Percentiles rank a stretch among this genome's conserved stretches.
These are phyloP conservation scores for Apodemia duryi DNA, from an alignment of 2,888 invertebrate species.

Conservation along the genomic window DNA sequence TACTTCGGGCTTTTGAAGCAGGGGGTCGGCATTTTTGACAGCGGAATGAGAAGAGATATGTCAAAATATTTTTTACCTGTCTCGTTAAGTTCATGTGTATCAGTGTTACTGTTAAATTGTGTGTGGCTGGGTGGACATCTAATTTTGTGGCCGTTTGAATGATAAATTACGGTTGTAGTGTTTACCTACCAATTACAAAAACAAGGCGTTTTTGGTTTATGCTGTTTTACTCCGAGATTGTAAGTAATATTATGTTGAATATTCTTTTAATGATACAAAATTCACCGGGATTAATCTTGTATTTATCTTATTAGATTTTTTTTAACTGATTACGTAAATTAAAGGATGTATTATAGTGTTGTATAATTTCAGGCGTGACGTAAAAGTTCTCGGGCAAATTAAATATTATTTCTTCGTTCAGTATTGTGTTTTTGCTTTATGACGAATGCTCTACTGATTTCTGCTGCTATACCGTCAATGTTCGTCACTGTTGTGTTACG, in stretches of 20 bases:
- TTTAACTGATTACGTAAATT: no score
- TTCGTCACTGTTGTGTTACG: no score
- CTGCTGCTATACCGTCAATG: no score
- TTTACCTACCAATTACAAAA: not conserved
- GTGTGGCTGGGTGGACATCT: slow-evolving; percentile 47
- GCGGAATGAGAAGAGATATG: slow-evolving; percentile 55
- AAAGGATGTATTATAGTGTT: no score
- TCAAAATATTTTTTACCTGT: slow-evolving; percentile 60
- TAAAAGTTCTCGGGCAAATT: no score
- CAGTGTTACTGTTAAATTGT: slow-evolving; percentile 46
- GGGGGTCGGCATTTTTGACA: slow-evolving; percentile 63
- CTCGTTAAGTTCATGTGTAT: slow-evolving; percentile 60
- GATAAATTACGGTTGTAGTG: slow-evolving; percentile 18
- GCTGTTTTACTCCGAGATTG: slow-evolving; percentile 12
- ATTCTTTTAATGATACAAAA: no score
- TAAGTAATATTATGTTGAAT: not conserved
- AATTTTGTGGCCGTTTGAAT: slow-evolving; percentile 38
- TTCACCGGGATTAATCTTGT: no score
- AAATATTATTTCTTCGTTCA: no score
- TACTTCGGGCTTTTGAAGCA: slow-evolving; percentile 36
- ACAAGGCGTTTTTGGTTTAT: not conserved
- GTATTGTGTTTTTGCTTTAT: no score
- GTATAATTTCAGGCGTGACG: no score
- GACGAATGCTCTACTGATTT: no score
- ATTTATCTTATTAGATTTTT: no score